Percentiles rank a stretch among this genome's conserved stretches.
Conservation (phyloP, 2,888 invertebrate species). For the Drosophila mimica region DNA sequence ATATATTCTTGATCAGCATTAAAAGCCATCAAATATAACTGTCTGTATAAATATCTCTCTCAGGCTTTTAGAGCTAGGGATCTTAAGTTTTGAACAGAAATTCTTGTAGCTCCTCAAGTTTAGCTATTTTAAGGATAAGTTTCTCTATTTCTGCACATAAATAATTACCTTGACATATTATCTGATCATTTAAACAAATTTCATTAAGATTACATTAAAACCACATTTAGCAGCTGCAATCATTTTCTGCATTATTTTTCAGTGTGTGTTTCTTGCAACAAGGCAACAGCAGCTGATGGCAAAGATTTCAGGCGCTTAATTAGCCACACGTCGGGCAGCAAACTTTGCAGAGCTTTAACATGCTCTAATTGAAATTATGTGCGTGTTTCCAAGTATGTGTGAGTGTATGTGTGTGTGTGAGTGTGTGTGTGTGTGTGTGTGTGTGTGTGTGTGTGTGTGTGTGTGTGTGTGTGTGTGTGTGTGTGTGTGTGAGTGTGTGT, state of each 20-base stretch:
- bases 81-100: no score
- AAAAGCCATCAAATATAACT: neutral
- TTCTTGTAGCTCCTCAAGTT: no score
- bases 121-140: no score
- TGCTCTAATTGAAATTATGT: slow-evolving; percentile 70
- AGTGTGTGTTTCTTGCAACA: neutral
- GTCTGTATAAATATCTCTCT: no score
- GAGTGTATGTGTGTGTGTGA: slow-evolving; percentile 8
- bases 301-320: slow-evolving; percentile 64
- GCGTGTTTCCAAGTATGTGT: slow-evolving; percentile 7
- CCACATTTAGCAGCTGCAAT: neutral
- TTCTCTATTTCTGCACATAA: no score
- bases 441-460: slow-evolving; percentile 14
- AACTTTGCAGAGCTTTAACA: slow-evolving; percentile 46
- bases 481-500: slow-evolving; percentile 12
- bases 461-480: slow-evolving; percentile 18
- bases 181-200: neutral
- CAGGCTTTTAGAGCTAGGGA: no score
- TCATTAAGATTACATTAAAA: neutral
- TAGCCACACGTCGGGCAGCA: slow-evolving; percentile 55
- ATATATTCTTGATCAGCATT: neutral
- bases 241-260: neutral
- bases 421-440: slow-evolving; percentile 21
- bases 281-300: slow-evolving; percentile 10
- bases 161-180: neutral